Evolutionary conservation across 2,888 invertebrate species (phyloP).

Genomic region (Nowickia ferox): DNA sequence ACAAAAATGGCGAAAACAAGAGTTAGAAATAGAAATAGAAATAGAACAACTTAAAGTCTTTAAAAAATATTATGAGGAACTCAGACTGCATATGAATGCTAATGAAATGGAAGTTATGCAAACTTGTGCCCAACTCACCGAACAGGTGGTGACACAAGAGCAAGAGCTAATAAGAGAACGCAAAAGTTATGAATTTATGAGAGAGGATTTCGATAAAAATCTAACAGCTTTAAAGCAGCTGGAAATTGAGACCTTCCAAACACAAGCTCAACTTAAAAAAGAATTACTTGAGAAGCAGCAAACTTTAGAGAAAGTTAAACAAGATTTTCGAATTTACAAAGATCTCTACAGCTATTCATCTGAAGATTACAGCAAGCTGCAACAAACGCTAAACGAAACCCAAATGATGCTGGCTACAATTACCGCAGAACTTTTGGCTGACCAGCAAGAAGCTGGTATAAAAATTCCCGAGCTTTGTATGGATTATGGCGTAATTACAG

Average conservation of each 20-base stretch:
- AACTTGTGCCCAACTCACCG: slow-evolving; percentile 76
- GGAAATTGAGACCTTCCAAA: slow-evolving; percentile 77
- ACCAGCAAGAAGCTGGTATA: slow-evolving; percentile 69
- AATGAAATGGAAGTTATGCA: slow-evolving; percentile 77
- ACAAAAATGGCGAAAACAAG: slow-evolving; percentile 71
- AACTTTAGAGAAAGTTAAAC: slow-evolving; percentile 71
- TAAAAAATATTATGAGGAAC: slow-evolving; percentile 79
- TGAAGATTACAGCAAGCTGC: slow-evolving; percentile 77
- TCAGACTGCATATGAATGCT: slow-evolving; percentile 78
- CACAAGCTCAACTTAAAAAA: slow-evolving; percentile 75
- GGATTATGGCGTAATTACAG: slow-evolving; percentile 80
- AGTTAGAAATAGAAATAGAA: slow-evolving; percentile 70
- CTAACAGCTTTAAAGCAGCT: slow-evolving; percentile 75
- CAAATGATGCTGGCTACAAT: slow-evolving; percentile 79
- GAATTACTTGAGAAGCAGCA: slow-evolving; percentile 75
- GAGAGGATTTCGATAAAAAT: slow-evolving; percentile 79
- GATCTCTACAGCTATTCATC: slow-evolving; percentile 70
- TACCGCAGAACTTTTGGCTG: slow-evolving; percentile 76
- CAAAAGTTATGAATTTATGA: slow-evolving; percentile 78
- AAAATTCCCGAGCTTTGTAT: slow-evolving; percentile 76
- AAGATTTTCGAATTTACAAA: slow-evolving; percentile 59
- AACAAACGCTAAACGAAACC: slow-evolving; percentile 75
- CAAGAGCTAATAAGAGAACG: slow-evolving; percentile 75
- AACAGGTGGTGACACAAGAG: slow-evolving; percentile 76
- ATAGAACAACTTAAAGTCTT: slow-evolving; percentile 76